A percentile compares a stretch with the other conserved stretches of the same genome.
These are phyloP conservation scores for Nephotettix cincticeps DNA, from an alignment of 1,140 invertebrate genomes.

Conservation along the genomic window DNA sequence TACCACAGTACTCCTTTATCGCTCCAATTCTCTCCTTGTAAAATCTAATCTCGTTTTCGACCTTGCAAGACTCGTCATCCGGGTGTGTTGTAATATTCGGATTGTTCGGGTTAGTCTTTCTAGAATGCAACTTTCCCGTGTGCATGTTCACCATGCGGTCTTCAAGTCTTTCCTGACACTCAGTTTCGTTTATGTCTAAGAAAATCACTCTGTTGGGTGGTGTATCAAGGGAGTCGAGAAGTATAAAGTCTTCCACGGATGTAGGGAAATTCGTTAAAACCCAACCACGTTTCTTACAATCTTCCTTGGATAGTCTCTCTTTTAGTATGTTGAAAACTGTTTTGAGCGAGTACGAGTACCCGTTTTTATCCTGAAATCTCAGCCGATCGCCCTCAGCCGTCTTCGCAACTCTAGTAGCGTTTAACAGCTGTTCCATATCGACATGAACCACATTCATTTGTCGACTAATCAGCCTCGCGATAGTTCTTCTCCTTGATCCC, in stretches of 20 bases:
- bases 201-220: conserved; percentile 57
- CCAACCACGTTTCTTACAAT: conserved; percentile 60
- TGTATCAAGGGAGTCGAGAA: conserved; percentile 56
- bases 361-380: neutral
- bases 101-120: neutral
- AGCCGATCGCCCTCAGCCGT: conserved; percentile 46
- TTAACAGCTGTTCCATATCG: conserved; percentile 54
- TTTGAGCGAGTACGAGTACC: conserved; percentile 26
- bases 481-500: conserved; percentile 40
- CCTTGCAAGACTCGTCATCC: conserved; percentile 4
- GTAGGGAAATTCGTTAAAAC: conserved; percentile 58
- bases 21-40: neutral
- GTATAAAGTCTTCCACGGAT: conserved; percentile 55
- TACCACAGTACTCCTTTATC: conserved; percentile 1
- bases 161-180: neutral
- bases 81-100: neutral
- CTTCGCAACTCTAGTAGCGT: conserved; percentile 50
- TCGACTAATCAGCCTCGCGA: conserved; percentile 42
- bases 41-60: neutral
- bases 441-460: conserved; percentile 48
- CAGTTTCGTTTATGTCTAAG: neutral
- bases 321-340: conserved; percentile 45
- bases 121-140: neutral
- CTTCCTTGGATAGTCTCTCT: conserved; percentile 45
- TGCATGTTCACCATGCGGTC: neutral